Percentiles rank a stretch among this genome's conserved stretches.
These are phyloP conservation scores for Dryococelus australis DNA, from an alignment of 2,888 invertebrate species.

Conservation along the genomic window DNA sequence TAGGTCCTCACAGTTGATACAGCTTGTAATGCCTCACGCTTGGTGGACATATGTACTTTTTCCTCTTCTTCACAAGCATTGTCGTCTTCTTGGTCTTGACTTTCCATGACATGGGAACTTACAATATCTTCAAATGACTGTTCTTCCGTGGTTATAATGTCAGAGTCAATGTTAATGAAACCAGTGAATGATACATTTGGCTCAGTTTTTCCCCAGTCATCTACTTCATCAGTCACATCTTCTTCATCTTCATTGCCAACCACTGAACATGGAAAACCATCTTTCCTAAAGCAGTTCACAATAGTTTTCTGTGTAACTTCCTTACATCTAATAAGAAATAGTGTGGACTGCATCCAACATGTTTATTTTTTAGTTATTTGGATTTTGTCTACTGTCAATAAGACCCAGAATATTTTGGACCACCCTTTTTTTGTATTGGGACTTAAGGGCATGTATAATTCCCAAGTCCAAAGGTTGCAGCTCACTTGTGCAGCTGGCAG, in stretches of 20 bases:
- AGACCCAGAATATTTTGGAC: neutral
- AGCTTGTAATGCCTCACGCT: neutral
- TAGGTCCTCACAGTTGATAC: neutral
- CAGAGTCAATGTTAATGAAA: neutral
- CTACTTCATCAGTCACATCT: neutral
- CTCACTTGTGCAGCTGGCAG: neutral
- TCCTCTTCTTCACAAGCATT: neutral
- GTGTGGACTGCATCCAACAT: neutral
- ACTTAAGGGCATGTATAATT: conserved; percentile 12
- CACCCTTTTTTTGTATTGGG: neutral
- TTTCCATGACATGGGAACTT: too few species aligned
- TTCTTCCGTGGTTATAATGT: too few species aligned
- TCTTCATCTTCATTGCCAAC: neutral
- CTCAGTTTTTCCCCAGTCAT: neutral
- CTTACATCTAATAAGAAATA: neutral
- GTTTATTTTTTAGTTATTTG: neutral
- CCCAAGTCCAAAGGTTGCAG: neutral
- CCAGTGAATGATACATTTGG: neutral
- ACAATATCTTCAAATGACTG: too few species aligned
- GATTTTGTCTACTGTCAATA: neutral
- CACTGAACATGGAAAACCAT: neutral
- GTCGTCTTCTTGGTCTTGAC: neutral
- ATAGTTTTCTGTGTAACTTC: neutral
- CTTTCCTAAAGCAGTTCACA: neutral
- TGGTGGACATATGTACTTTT: too few species aligned